Evolutionary conservation across 2,797 vertebrate species (phyloP), one percentile per base, ranked within the genome.

Genomic region (Calcarius lapponicus): DNA sequence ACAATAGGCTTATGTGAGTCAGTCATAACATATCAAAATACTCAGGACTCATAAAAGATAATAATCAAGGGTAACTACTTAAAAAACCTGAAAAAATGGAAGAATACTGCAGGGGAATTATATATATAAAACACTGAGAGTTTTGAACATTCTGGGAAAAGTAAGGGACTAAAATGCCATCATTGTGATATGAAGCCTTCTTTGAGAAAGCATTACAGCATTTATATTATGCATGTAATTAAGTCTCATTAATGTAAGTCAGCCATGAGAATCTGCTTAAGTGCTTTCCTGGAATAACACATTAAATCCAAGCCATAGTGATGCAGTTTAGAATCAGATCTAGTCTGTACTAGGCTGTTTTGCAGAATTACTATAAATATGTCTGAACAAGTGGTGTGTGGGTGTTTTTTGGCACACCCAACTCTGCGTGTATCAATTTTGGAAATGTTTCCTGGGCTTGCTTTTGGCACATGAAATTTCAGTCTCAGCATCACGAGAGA

Each of bases 171-270:
- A 31, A 93, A 93, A 92, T 92, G 34, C 74, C 58, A 47, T 58
- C 42, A 51, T 43, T 8, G 6, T 50, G 9, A 34, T 54, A 61
- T 29, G 12, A 47, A 80, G 25, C 11, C 17, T 88, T 65, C 48
- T 62, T 42, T 71, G 69, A 53, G 38, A 74, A 76, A 91, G 57
- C 38, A 62, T 66, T 83, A 69, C 79, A 78, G 19, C 53, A 38
- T 1, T 0, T 65, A 31, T 76, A 34, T 94, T 90, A 69, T 88
- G 69, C 58, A 45, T 86, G 42, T 54, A 85, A 92, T 93, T 89
- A 95, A 67, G 69, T 61, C 65, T 82, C 69, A 50, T 94, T 91
- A 94, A 78, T 71, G 34, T 87, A 78, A 89, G 42, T 87, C 90
- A 93, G 53, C 57, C 48, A 56, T 50, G 79, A 90, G 79, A 87